Evolutionary conservation across 2,888 invertebrate species (phyloP), one percentile per base, ranked within the genome.

Genomic region (Mellilla xanthometata): DNA sequence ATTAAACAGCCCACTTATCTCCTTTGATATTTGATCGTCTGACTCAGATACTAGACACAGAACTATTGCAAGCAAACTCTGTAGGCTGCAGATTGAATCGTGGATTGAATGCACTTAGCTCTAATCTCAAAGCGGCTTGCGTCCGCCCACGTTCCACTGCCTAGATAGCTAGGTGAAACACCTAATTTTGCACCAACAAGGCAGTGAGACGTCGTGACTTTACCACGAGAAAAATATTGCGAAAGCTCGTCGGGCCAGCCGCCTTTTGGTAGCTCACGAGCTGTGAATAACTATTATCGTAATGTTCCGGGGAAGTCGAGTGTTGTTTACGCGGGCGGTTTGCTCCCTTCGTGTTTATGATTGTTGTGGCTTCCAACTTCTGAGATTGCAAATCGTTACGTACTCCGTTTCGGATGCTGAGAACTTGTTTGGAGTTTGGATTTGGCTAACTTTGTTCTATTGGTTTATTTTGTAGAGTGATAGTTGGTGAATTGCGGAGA

Each of bases 211-310:
- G 62, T 76, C 79, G 78, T 81, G 78, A 79, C 74, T 75, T 52
- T 54, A 63, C 61, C 61, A 61, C 65, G 68, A 71, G 75, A 75
- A 76, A 76, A 77, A 73, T 76, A 71, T 79, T 82, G 67, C 74
- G 67, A 77, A 77, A 76, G 60, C 56, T 58, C 52, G 51, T 54
- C 59, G 62, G 62, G n/a, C n/a, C 65, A 62, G 61, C 66, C 68
- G 71, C 76, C 76, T 78, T 74, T 80, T 83, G 81, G 78, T 75
- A 73, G 78, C 71, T 76, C 79, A 81, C 81, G 81, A 76, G 71
- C 67, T 65, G 68, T 62, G 72, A 74, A 73, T 81, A 77, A 78
- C 81, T 71, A 79, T 79, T 77, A 76, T 74, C 70, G 74, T 76
- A 74, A 76, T 71, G 67, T 67, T 66, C 65, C 12, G 11, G 62